Evolutionary conservation across 2,888 invertebrate genomes (phyloP).

Genomic region (Synanthedon andrenaeformis): DNA sequence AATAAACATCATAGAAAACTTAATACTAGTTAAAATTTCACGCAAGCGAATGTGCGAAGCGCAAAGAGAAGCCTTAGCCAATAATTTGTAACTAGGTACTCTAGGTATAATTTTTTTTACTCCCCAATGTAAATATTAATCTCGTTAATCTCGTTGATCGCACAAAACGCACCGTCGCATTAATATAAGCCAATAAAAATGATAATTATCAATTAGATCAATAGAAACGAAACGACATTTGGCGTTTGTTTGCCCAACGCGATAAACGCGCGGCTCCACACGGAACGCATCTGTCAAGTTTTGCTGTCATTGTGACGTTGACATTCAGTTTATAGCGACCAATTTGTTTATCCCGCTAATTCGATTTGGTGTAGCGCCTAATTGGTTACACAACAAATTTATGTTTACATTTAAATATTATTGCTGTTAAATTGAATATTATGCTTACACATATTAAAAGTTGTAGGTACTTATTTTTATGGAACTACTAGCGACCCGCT

Average conservation of each 20-base stretch:
- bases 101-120: too few relatives aligned
- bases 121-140: neutral
- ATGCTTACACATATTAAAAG: too few relatives aligned
- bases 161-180: conserved; percentile 23
- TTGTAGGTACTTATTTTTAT: too few relatives aligned
- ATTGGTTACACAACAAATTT: neutral
- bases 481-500: too few relatives aligned
- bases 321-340: conserved; percentile 8
- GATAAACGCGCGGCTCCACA: conserved; percentile 36
- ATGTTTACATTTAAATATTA: neutral
- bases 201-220: conserved; percentile 60
- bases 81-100: too few relatives aligned
- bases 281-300: conserved; percentile 43
- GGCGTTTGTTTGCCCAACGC: conserved; percentile 52
- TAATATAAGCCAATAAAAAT: conserved; percentile 52
- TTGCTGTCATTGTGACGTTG: conserved; percentile 16
- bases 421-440: neutral
- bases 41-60: too few relatives aligned
- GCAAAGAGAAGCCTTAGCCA: too few relatives aligned
- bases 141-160: conserved; percentile 21
- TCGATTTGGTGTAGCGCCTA: neutral
- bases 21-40: too few relatives aligned
- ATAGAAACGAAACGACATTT: conserved; percentile 48
- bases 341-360: conserved; percentile 5
- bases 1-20: too few relatives aligned